These are phyloP conservation scores for Laothoe populi DNA, from an alignment of 2,888 invertebrate species.

Conservation along the genomic window DNA sequence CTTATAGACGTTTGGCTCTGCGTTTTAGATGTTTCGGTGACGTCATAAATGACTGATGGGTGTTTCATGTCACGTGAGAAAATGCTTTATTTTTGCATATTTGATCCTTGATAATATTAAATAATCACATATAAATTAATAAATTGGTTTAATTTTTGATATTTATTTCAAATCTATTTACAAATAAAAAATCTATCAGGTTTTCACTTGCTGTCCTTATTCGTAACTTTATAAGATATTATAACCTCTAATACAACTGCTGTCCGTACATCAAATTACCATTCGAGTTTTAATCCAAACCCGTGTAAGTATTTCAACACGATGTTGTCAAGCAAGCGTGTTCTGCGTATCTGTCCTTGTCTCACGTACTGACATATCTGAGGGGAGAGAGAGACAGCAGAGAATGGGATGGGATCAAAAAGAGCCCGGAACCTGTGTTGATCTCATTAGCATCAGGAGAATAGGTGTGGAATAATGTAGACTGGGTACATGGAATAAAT, in stretches of 20 bases:
- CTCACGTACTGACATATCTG: slow-evolving; percentile 35
- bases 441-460: slow-evolving; percentile 60
- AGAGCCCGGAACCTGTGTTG: slow-evolving; percentile 40
- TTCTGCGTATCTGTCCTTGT: slow-evolving; percentile 43
- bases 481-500: slow-evolving; percentile 40
- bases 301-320: slow-evolving; percentile 81
- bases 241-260: slow-evolving; percentile 43
- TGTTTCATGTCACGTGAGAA: too few relatives aligned
- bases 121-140: too few relatives aligned
- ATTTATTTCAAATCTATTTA: too few relatives aligned
- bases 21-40: too few relatives aligned
- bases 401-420: slow-evolving; percentile 44
- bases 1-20: too few relatives aligned
- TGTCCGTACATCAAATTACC: slow-evolving; percentile 58
- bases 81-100: too few relatives aligned
- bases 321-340: slow-evolving; percentile 58
- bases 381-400: slow-evolving; percentile 40
- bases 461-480: slow-evolving; percentile 59
- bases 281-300: slow-evolving; percentile 77
- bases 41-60: too few relatives aligned
- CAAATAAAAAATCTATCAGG: too few relatives aligned
- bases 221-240: not conserved
- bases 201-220: too few relatives aligned
- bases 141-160: too few relatives aligned
- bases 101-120: too few relatives aligned